Evolutionary conservation across 2,797 vertebrate species (phyloP).

Genomic region (Hylomyscus alleni): DNA sequence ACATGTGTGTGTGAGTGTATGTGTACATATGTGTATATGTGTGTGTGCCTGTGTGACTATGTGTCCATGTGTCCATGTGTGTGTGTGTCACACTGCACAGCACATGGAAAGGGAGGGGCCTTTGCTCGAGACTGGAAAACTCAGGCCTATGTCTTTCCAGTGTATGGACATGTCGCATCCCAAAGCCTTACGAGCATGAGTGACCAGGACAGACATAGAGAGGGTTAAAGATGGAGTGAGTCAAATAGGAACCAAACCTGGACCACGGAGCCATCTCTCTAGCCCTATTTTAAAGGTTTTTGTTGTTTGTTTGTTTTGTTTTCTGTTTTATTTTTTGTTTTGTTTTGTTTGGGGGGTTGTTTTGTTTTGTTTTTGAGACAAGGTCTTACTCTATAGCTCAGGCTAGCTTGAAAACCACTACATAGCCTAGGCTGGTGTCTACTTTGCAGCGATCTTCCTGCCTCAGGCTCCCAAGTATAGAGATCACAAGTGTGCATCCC

Average conservation of each 20-base stretch:
- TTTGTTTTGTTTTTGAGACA: not conserved
- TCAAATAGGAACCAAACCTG: not conserved
- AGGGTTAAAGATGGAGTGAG: not conserved
- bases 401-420: not conserved
- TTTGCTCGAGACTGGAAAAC: not conserved
- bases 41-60: not conserved
- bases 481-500: too few relatives aligned
- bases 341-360: not conserved
- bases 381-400: not conserved
- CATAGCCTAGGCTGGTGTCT: not conserved
- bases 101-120: not conserved
- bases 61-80: not conserved
- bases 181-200: not conserved
- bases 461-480: not conserved
- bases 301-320: not conserved
- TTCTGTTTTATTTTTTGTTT: too few relatives aligned
- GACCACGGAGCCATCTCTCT: not conserved
- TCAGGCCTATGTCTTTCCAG: not conserved
- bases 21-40: not conserved
- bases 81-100: not conserved
- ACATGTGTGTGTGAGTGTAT: not conserved
- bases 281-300: not conserved
- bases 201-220: not conserved
- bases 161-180: not conserved
- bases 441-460: not conserved